Conservation (phyloP, 2,113 vertebrate species). For the Rutilus rutilus region DNA sequence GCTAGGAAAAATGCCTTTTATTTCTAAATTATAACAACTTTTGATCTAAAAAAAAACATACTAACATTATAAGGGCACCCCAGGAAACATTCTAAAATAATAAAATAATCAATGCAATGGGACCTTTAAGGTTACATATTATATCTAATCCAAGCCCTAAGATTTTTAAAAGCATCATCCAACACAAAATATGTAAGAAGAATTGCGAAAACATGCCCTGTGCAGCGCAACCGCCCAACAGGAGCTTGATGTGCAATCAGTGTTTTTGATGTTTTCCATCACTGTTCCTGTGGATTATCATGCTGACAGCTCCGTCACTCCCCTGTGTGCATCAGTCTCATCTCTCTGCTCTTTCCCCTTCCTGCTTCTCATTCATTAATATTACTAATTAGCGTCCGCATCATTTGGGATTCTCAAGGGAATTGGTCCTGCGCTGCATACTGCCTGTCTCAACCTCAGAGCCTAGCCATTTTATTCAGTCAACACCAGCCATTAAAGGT, state of each 20-base stretch:
- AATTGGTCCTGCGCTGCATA: background rate
- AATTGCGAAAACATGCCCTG: background rate
- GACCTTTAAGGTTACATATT: background rate
- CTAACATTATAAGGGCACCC: no score
- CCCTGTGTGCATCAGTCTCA: conserved; percentile 36
- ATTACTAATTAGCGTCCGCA: conserved; percentile 62
- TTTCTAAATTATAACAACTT: no score
- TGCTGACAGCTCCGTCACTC: conserved; percentile 50
- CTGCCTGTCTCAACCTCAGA: background rate
- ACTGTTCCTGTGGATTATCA: conserved; percentile 45
- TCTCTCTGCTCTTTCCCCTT: conserved; percentile 34
- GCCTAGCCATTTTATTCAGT: background rate
- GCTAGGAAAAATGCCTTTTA: no score
- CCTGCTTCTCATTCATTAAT: conserved; percentile 57
- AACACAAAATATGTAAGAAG: background rate
- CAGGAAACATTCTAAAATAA: no score
- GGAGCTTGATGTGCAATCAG: conserved; percentile 34
- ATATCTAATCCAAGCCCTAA: background rate
- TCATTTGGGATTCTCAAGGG: conserved; percentile 39
- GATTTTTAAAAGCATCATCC: background rate
- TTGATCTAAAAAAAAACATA: no score
- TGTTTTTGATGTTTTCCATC: conserved; percentile 50
- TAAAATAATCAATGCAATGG: no score
- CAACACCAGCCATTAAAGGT: background rate
- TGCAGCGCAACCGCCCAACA: background rate